phyloP scores from a whole-genome alignment of 2,113 vertebrate genomes.

The Genyomyrus donnyi region DNA sequence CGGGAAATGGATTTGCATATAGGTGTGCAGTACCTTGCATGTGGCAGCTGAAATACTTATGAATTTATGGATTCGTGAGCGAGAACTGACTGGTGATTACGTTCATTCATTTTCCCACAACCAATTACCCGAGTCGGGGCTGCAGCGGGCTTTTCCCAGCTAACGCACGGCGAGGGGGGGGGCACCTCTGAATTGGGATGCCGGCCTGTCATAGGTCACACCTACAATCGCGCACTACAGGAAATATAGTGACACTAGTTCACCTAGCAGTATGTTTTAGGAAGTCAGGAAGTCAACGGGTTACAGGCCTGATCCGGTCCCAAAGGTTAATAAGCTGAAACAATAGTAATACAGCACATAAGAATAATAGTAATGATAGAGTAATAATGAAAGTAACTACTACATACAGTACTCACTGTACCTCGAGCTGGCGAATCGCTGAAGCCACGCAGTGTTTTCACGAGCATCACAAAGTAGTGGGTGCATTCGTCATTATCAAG shows the following conservation, averaged over 20 bases:
- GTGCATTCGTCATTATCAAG: background rate
- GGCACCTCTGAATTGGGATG: background rate
- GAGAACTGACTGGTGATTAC: background rate
- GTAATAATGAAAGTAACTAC: background rate
- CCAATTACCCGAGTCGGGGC: background rate
- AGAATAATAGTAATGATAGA: background rate
- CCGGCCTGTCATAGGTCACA: background rate
- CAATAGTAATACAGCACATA: background rate
- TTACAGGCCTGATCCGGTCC: background rate
- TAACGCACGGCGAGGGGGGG: background rate
- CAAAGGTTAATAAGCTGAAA: background rate
- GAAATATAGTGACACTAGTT: background rate
- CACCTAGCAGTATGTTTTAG: background rate
- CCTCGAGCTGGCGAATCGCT: background rate
- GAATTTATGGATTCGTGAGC: background rate
- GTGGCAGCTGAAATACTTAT: background rate
- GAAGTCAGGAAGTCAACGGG: background rate
- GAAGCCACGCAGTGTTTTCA: background rate
- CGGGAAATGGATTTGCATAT: constrained; percentile 26
- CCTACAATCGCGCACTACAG: background rate
- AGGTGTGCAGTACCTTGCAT: background rate
- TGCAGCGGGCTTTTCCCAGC: background rate
- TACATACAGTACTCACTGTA: background rate
- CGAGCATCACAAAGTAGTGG: background rate
- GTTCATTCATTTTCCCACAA: background rate